Evolutionary conservation across 2,888 invertebrate genomes (phyloP).

Genomic region (Drosophila robusta): DNA sequence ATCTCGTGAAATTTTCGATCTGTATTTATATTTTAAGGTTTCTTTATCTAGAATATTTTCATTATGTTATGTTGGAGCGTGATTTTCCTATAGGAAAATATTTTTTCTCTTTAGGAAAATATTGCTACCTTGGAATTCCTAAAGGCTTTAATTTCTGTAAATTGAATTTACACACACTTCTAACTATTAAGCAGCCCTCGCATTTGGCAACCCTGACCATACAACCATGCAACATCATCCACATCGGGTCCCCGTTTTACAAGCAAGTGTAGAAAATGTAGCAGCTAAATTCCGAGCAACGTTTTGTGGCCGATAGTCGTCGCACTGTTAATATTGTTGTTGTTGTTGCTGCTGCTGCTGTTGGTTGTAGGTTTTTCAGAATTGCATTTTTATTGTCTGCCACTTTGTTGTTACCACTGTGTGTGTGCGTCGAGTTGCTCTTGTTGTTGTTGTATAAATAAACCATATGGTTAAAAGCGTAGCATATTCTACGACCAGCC

Average conservation of each 20-base stretch:
- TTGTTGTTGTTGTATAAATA: conserved; percentile 73
- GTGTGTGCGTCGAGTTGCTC: conserved; percentile 56
- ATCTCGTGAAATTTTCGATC: no score
- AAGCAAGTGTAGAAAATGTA: conserved; percentile 58
- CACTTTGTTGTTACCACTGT: conserved; percentile 76
- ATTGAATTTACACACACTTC: no score
- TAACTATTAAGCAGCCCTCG: conserved; percentile 32
- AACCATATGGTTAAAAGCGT: conserved; percentile 80
- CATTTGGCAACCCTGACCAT: conserved; percentile 34
- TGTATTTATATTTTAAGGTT: no score
- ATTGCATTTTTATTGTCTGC: conserved; percentile 79
- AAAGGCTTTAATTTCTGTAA: no score
- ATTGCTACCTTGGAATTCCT: no score
- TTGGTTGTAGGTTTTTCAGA: conserved; percentile 68
- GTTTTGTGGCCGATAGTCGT: conserved; percentile 49
- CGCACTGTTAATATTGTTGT: conserved; percentile 30
- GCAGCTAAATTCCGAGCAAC: conserved; percentile 70
- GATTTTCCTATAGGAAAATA: no score
- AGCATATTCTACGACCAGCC: conserved; percentile 71
- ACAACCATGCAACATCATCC: conserved; percentile 31
- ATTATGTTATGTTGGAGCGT: no score
- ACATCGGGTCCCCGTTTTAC: conserved; percentile 39
- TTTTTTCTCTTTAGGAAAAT: no score
- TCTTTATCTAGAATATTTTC: no score
- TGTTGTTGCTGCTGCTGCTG: conserved; percentile 40